These are phyloP conservation scores for Teleogryllus occipitalis DNA, from an alignment of 1,140 invertebrate species.

Conservation along the genomic window DNA sequence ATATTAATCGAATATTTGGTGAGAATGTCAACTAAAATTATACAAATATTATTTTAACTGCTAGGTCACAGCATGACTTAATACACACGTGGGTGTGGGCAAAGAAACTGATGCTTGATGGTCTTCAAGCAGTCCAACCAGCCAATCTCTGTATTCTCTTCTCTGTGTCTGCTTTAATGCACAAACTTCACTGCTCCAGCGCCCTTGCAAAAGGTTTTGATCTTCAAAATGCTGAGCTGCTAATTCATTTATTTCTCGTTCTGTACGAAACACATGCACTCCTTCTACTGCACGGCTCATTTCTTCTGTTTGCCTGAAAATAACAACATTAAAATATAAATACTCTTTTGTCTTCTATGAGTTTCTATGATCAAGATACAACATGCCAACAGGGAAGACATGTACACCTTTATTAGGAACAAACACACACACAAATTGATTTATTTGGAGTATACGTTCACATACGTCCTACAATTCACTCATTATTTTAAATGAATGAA, in stretches of 20 bases:
- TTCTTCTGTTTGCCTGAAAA: conserved; percentile 60
- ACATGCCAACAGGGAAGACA: neutral
- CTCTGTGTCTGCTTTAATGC: conserved; percentile 64
- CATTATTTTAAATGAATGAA: too few species aligned
- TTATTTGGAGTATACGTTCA: too few species aligned
- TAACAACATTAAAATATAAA: neutral
- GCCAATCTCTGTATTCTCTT: conserved; percentile 68
- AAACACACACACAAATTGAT: too few species aligned
- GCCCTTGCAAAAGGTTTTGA: conserved; percentile 61
- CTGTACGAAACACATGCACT: conserved; percentile 53
- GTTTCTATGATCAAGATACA: neutral
- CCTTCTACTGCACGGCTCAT: conserved; percentile 64
- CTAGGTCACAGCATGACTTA: too few species aligned
- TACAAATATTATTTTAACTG: too few species aligned
- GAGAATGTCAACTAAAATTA: too few species aligned
- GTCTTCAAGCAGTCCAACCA: conserved; percentile 63
- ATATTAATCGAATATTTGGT: too few species aligned
- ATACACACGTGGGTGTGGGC: conserved; percentile 43
- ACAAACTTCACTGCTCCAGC: conserved; percentile 67
- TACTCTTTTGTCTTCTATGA: neutral
- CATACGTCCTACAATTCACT: too few species aligned
- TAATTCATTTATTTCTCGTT: conserved; percentile 68
- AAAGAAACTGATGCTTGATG: conserved; percentile 46
- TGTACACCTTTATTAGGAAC: too few species aligned
- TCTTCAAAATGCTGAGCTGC: conserved; percentile 69